Conservation (phyloP, 2,113 vertebrate genomes). For the Seriola dumerili region DNA sequence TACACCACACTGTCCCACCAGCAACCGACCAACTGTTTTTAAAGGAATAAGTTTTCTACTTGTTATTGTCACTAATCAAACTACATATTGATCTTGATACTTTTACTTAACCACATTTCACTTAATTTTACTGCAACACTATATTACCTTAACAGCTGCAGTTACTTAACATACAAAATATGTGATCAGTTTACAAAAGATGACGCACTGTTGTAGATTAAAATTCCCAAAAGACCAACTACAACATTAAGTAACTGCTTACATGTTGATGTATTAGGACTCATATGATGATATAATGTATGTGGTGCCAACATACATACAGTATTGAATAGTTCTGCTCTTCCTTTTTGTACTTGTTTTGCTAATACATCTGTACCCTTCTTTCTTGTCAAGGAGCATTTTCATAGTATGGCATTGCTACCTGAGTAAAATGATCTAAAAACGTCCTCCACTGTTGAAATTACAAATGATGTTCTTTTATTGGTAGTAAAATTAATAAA, state of each 20-base stretch:
- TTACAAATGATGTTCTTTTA: conserved; percentile 41
- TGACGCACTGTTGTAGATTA: too few species aligned
- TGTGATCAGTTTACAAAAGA: not conserved
- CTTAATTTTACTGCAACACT: too few species aligned
- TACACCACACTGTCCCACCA: not conserved
- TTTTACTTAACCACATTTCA: not conserved
- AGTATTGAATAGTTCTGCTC: not conserved
- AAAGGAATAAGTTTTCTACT: not conserved
- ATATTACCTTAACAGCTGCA: not conserved
- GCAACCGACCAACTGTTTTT: not conserved
- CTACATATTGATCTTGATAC: not conserved
- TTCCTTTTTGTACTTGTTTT: too few species aligned
- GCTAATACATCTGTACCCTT: too few species aligned
- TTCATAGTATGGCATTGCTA: not conserved
- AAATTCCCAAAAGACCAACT: not conserved
- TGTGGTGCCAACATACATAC: not conserved
- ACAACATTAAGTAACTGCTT: not conserved
- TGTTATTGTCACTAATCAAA: not conserved
- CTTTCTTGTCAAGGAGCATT: too few species aligned
- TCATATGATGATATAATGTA: not conserved
- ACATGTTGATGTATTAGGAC: not conserved
- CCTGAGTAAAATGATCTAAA: not conserved
- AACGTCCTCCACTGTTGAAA: not conserved
- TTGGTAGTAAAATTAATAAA: conserved; percentile 37
- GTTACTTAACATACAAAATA: not conserved